A percentile compares a stretch with the other conserved stretches of the same genome.
phyloP scores from a whole-genome alignment of 2,113 vertebrate species.

The Chitala chitala region DNA sequence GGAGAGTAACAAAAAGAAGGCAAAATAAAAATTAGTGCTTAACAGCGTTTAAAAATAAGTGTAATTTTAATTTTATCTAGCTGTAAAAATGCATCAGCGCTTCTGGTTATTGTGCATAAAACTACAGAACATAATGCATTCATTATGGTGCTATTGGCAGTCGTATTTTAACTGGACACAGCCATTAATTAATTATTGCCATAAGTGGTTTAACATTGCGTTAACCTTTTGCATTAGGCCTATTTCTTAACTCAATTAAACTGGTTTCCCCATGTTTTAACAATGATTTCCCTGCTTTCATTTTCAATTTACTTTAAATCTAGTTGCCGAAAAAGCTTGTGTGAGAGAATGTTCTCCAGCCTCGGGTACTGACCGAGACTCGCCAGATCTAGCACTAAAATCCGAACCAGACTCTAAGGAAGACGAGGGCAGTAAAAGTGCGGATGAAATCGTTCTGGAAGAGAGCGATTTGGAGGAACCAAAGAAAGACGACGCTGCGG shows the following conservation, averaged over 20 bases:
- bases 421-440: slow-evolving; percentile 75
- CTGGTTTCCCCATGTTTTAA: not conserved
- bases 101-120: no score
- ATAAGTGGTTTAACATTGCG: not conserved
- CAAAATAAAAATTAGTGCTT: no score
- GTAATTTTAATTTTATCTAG: no score
- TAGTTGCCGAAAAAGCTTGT: slow-evolving; percentile 70
- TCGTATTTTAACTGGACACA: no score
- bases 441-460: slow-evolving; percentile 78
- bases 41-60: no score
- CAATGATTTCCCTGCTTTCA: not conserved
- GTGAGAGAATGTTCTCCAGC: slow-evolving; percentile 71
- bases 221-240: not conserved
- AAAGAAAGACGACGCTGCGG: slow-evolving; percentile 60
- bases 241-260: not conserved
- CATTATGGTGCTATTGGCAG: no score
- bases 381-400: slow-evolving; percentile 71
- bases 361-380: slow-evolving; percentile 70
- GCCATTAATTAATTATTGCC: no score
- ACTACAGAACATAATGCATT: no score
- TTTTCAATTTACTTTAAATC: slow-evolving; percentile 30
- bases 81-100: no score
- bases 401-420: slow-evolving; percentile 74
- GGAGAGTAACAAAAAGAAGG: no score
- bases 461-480: slow-evolving; percentile 85